phyloP scores from a whole-genome alignment of 2,888 invertebrate genomes.

The Trimorus sp. region DNA sequence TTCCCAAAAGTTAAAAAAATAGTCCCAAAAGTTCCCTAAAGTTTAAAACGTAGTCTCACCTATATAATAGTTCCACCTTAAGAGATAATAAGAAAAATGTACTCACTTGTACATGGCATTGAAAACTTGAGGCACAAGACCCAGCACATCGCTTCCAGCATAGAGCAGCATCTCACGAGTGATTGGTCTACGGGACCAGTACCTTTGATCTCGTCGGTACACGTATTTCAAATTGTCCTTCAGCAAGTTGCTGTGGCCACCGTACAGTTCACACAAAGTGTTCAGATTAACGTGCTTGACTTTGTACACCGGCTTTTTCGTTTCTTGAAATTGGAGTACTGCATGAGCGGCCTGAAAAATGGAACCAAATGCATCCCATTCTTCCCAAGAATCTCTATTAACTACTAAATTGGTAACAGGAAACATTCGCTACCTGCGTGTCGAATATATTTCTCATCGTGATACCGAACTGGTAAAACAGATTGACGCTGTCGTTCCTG shows the following conservation, averaged over 20 bases:
- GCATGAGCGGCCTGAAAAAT: slow-evolving; percentile 91
- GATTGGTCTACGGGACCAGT: slow-evolving; percentile 94
- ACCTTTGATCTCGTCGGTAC: slow-evolving; percentile 91
- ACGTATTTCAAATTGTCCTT: slow-evolving; percentile 95
- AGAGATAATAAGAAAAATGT: not conserved
- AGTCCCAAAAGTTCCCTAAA: too few relatives aligned
- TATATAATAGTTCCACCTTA: not conserved
- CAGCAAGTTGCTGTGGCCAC: slow-evolving; percentile 93
- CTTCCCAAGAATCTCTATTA: too few relatives aligned
- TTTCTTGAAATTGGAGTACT: slow-evolving; percentile 94
- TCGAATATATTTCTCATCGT: slow-evolving; percentile 93
- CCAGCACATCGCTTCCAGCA: slow-evolving; percentile 93
- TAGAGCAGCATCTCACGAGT: slow-evolving; percentile 95
- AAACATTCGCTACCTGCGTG: slow-evolving; percentile 85
- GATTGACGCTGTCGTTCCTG: slow-evolving; percentile 93
- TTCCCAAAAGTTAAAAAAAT: too few relatives aligned
- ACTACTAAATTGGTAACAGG: too few relatives aligned
- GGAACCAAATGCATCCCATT: not conserved
- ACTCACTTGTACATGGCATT: slow-evolving; percentile 85
- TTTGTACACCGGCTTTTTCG: slow-evolving; percentile 95
- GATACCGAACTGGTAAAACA: slow-evolving; percentile 93
- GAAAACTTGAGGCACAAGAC: slow-evolving; percentile 92
- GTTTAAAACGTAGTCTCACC: too few relatives aligned
- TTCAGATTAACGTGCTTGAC: slow-evolving; percentile 96
- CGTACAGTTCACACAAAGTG: slow-evolving; percentile 94